phyloP scores from a whole-genome alignment of 2,797 vertebrate genomes.

The Alouatta caraya region DNA sequence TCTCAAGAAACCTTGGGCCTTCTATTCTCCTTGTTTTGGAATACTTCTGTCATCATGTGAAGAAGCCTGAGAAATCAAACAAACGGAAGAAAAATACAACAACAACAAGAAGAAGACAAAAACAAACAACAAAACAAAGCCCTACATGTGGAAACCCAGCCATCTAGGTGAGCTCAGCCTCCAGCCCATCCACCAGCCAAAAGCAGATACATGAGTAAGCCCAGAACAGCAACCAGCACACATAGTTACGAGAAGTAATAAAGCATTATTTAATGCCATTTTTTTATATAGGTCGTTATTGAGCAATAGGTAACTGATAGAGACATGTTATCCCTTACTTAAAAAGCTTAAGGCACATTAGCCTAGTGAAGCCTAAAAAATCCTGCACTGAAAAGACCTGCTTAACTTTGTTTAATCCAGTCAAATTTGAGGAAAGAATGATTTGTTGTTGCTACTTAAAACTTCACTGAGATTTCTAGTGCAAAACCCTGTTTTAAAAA shows the following conservation, averaged over 20 bases:
- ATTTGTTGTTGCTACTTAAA: not conserved
- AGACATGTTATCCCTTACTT: not conserved
- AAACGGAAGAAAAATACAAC: not conserved
- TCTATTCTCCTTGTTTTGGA: not conserved
- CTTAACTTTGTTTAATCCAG: not conserved
- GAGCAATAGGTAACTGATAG: not conserved
- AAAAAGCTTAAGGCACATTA: not conserved
- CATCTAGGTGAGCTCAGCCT: rapidly evolving
- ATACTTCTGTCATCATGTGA: not conserved
- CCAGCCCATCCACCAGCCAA: not conserved
- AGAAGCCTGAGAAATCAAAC: not conserved
- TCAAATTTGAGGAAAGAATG: not conserved
- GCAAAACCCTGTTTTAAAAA: not conserved
- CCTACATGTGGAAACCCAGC: not conserved
- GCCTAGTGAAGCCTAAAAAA: not conserved
- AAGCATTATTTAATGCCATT: not conserved
- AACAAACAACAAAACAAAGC: not conserved
- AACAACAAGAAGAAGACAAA: not conserved
- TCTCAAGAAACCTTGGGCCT: not conserved
- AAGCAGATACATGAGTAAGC: not conserved
- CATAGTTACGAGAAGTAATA: not conserved
- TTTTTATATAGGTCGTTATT: not conserved
- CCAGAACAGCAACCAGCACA: not conserved
- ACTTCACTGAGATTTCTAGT: not conserved
- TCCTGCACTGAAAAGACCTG: not conserved